These are phyloP conservation scores for Heteromormyrus szaboi DNA, from an alignment of 2,797 vertebrate species.

Conservation along the genomic window DNA sequence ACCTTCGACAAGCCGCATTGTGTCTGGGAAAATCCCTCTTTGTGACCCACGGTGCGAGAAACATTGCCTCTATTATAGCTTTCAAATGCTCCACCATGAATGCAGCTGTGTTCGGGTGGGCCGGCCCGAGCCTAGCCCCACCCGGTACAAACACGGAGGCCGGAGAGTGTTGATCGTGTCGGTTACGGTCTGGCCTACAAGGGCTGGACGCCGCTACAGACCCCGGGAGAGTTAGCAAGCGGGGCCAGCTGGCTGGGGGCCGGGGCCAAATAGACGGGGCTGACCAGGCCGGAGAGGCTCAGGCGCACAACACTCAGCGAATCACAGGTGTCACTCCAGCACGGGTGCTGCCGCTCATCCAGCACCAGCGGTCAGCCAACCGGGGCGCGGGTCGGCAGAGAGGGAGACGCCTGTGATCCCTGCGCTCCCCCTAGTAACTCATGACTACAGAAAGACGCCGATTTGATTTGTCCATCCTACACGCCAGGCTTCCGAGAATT, in stretches of 20 bases:
- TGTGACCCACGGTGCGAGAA: conserved; percentile 1
- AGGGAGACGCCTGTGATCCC: background rate
- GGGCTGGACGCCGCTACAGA: background rate
- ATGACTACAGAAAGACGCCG: background rate
- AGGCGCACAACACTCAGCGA: background rate
- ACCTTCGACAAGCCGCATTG: background rate
- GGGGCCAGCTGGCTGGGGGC: background rate
- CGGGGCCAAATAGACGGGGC: background rate
- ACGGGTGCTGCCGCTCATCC: background rate
- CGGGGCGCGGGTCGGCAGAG: background rate
- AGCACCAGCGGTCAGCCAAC: background rate
- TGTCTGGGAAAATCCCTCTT: background rate
- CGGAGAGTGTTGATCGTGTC: background rate
- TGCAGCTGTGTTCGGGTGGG: background rate
- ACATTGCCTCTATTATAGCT: conserved; percentile 6
- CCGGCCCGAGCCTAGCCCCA: background rate
- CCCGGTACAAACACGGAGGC: background rate
- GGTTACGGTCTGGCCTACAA: background rate
- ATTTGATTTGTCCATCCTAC: background rate
- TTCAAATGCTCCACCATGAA: background rate
- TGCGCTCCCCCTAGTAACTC: background rate
- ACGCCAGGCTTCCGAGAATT: background rate
- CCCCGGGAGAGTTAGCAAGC: background rate
- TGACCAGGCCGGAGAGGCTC: background rate
- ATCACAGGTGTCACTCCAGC: background rate